Conservation (phyloP, 2,113 vertebrate species). For the Brienomyrus longianalis region DNA sequence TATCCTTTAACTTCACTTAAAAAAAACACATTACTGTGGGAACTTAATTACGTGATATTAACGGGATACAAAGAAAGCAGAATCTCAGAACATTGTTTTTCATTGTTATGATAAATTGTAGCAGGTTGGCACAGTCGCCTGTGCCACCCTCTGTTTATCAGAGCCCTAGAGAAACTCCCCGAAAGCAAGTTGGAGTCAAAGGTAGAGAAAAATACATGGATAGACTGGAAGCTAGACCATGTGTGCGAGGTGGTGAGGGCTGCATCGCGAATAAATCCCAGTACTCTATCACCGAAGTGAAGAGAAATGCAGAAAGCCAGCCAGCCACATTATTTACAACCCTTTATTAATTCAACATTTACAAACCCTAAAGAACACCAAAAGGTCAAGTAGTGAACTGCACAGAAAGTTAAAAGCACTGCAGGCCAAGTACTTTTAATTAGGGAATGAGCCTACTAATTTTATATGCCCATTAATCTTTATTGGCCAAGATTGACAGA, state of each 20-base stretch:
- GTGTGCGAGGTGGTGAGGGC: neutral
- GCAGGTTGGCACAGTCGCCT: neutral
- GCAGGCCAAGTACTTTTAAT: neutral
- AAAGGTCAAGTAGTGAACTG: neutral
- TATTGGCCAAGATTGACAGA: neutral
- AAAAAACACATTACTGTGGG: neutral
- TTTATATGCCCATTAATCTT: neutral
- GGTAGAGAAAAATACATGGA: neutral
- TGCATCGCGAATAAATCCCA: neutral
- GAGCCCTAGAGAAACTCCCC: neutral
- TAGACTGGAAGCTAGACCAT: neutral
- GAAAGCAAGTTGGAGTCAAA: neutral
- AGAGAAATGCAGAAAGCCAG: neutral
- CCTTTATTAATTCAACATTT: neutral
- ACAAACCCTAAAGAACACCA: neutral
- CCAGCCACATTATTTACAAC: neutral
- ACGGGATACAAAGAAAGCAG: neutral
- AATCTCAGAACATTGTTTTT: neutral
- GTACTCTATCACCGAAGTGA: neutral
- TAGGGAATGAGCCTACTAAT: neutral
- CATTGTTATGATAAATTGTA: neutral
- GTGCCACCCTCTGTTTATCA: neutral
- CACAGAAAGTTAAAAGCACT: neutral
- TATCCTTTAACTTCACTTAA: neutral
- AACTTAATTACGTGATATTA: neutral